Evolutionary conservation across 1,140 invertebrate genomes (phyloP).

Genomic region (Matsumurasca onukii): DNA sequence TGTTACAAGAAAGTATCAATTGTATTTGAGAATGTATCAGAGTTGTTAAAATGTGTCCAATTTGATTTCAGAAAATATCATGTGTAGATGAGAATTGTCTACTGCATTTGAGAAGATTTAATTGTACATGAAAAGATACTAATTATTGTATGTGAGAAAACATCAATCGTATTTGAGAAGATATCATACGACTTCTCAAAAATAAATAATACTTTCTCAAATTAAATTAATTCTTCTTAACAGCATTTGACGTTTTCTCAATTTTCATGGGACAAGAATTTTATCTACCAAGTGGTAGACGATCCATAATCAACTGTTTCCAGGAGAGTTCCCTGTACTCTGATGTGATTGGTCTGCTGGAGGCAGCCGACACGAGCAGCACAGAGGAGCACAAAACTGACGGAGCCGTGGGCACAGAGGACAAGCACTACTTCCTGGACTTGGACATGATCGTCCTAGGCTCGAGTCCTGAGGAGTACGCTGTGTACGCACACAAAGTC

Average conservation of each 20-base stretch:
- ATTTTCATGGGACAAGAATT: not conserved
- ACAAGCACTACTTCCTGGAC: slow-evolving; percentile 62
- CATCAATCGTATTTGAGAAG: no score
- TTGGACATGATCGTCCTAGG: slow-evolving; percentile 61
- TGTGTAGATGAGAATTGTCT: no score
- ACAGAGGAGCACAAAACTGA: slow-evolving; percentile 61
- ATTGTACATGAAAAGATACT: no score
- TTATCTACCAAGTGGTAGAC: not conserved
- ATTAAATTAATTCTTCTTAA: not conserved
- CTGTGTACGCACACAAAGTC: slow-evolving; percentile 54
- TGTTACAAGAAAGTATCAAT: no score
- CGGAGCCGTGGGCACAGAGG: slow-evolving; percentile 56
- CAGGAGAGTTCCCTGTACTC: slow-evolving; percentile 50
- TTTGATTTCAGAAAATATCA: no score
- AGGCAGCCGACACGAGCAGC: slow-evolving; percentile 55
- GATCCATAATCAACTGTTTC: no score
- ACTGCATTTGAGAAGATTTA: no score
- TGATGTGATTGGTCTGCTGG: slow-evolving; percentile 54
- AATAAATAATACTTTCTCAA: no score
- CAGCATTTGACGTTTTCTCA: not conserved
- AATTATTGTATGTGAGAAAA: no score
- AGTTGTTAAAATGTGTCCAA: no score
- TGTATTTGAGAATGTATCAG: no score
- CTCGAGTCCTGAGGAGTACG: slow-evolving; percentile 52
- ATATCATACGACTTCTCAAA: no score